phyloP scores from a whole-genome alignment of 1,140 invertebrate species.

The Heliconius melpomene region DNA sequence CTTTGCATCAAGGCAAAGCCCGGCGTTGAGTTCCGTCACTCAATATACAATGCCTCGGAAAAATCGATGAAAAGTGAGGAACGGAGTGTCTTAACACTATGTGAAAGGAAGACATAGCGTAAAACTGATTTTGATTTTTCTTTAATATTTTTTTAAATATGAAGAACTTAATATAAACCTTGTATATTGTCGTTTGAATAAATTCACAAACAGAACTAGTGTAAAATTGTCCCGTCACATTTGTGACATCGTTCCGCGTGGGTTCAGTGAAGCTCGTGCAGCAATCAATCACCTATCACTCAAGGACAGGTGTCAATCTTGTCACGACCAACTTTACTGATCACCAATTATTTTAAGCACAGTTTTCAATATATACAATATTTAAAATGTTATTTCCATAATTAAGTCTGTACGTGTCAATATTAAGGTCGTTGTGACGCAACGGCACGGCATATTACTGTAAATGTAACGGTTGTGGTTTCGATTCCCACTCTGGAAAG shows the following conservation, averaged over 20 bases:
- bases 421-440: no score
- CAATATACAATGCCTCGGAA: not conserved
- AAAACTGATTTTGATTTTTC: not conserved
- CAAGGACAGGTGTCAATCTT: constrained; percentile 6
- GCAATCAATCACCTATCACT: constrained; percentile 16
- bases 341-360: not conserved
- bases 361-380: not conserved
- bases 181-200: not conserved
- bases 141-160: no score
- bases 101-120: not conserved
- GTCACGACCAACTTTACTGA: not conserved
- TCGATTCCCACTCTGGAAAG: no score
- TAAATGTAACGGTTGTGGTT: no score
- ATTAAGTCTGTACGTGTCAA: no score
- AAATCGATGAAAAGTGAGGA: not conserved
- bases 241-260: not conserved
- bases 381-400: not conserved
- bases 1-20: not conserved
- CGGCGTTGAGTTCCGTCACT: not conserved
- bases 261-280: constrained; percentile 3
- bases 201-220: not conserved
- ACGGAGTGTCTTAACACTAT: not conserved
- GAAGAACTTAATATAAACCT: no score
- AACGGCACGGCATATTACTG: no score
- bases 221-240: not conserved